These are phyloP conservation scores for Macrosteles quadrilineatus DNA, from an alignment of 1,140 invertebrate genomes.

Conservation along the genomic window DNA sequence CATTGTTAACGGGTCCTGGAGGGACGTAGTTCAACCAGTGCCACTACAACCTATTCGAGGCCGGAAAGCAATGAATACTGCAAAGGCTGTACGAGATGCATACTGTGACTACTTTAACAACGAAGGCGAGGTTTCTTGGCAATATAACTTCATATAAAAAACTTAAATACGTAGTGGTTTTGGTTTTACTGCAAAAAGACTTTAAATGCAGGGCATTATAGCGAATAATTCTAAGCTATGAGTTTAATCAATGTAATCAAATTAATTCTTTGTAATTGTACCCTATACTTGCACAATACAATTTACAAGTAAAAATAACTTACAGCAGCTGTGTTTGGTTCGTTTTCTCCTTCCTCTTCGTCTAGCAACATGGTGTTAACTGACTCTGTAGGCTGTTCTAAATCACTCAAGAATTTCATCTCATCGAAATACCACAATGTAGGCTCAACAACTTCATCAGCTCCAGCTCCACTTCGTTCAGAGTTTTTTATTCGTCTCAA, in stretches of 20 bases:
- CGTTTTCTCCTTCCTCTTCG: conserved; percentile 27
- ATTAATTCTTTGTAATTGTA: background rate
- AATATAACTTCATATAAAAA: conserved; percentile 1
- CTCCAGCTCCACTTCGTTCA: conserved; percentile 37
- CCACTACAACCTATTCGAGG: background rate
- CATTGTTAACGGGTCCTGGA: conserved; percentile 10
- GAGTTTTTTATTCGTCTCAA: conserved; percentile 28
- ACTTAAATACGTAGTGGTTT: conserved; percentile 1
- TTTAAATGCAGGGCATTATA: background rate
- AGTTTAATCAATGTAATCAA: background rate
- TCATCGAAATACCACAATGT: conserved; percentile 41
- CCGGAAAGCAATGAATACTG: conserved; percentile 8
- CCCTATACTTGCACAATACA: background rate
- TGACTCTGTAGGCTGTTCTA: conserved; percentile 36
- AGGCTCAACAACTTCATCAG: conserved; percentile 38
- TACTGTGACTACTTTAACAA: conserved; percentile 17
- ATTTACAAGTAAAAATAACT: conserved; percentile 7
- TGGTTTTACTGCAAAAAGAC: background rate
- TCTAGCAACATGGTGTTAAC: conserved; percentile 34
- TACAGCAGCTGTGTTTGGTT: background rate
- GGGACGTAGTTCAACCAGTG: background rate
- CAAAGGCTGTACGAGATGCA: background rate
- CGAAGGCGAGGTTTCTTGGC: conserved; percentile 14
- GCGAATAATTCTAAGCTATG: background rate
- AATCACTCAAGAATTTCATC: conserved; percentile 36